These are phyloP conservation scores for Tympanoctomys barrerae DNA, from an alignment of 2,797 vertebrate genomes.

Conservation along the genomic window DNA sequence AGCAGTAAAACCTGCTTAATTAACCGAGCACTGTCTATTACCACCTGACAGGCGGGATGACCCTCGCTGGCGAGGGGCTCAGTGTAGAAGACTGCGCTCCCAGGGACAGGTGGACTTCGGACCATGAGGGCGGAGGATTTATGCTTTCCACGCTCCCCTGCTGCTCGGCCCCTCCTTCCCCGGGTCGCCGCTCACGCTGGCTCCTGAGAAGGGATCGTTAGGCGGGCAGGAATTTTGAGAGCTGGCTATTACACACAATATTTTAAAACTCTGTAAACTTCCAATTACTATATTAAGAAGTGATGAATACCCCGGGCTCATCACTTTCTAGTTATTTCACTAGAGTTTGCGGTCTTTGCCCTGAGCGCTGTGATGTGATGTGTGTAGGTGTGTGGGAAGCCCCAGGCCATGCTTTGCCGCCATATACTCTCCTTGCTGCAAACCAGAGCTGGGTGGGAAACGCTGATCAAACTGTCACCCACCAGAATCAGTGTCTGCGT, in stretches of 20 bases:
- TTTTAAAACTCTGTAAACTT: conserved; percentile 49
- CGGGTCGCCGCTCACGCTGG: neutral
- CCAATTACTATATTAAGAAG: conserved; percentile 3
- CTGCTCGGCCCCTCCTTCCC: neutral
- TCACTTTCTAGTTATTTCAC: neutral
- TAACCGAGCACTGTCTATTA: conserved; percentile 56
- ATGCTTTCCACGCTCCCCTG: neutral
- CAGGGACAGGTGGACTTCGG: neutral
- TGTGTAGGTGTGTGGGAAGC: neutral
- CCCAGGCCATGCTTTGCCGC: neutral
- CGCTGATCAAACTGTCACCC: neutral
- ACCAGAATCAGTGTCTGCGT: neutral
- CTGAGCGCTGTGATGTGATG: neutral
- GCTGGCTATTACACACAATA: conserved; percentile 9
- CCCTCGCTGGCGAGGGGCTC: neutral
- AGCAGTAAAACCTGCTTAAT: conserved; percentile 73
- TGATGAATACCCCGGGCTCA: neutral
- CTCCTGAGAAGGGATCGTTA: neutral
- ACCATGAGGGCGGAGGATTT: neutral
- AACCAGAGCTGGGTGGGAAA: neutral
- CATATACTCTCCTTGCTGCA: neutral
- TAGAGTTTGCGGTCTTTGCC: neutral
- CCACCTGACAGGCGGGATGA: neutral
- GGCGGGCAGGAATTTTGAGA: neutral
- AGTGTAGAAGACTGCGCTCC: neutral